Percentiles rank a stretch among this genome's conserved stretches.
Conservation (phyloP, 2,888 invertebrate species). For the Pilophorus perplexus region DNA sequence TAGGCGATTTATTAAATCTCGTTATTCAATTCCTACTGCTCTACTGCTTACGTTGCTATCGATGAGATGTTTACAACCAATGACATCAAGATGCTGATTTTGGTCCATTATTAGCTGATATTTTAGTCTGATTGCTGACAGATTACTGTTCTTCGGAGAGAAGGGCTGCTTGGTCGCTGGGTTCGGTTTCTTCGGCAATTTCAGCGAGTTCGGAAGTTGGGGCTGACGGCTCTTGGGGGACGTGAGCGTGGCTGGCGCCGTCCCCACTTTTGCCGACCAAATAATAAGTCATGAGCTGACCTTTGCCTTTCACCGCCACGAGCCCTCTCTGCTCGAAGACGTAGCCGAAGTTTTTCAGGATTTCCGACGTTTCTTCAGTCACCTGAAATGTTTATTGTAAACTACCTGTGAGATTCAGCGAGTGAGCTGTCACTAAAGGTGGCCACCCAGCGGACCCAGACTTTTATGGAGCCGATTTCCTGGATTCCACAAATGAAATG, state of each 20-base stretch:
- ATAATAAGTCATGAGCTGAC: constrained; percentile 93
- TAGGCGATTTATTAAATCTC: no score
- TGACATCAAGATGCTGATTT: no score
- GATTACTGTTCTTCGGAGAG: constrained; percentile 31
- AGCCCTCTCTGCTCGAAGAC: constrained; percentile 91
- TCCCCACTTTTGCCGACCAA: constrained; percentile 57
- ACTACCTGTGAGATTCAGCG: no score
- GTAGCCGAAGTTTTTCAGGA: constrained; percentile 85
- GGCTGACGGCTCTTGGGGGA: constrained; percentile 3
- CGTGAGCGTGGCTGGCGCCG: constrained; percentile 14
- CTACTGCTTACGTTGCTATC: no score
- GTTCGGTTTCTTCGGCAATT: constrained; percentile 42
- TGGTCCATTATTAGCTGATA: not conserved
- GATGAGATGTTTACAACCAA: no score
- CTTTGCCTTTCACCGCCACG: constrained; percentile 95
- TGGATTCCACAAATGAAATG: no score
- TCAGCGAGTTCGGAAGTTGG: constrained; percentile 29
- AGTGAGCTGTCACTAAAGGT: no score
- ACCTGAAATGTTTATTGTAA: no score
- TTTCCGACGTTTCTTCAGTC: constrained; percentile 89
- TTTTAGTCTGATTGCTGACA: not conserved
- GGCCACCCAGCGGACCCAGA: no score
- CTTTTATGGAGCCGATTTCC: not conserved
- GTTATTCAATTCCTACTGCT: no score
- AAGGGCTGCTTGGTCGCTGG: constrained; percentile 39